Conservation (phyloP, 2,113 vertebrate genomes). For the Silurus glanis region DNA sequence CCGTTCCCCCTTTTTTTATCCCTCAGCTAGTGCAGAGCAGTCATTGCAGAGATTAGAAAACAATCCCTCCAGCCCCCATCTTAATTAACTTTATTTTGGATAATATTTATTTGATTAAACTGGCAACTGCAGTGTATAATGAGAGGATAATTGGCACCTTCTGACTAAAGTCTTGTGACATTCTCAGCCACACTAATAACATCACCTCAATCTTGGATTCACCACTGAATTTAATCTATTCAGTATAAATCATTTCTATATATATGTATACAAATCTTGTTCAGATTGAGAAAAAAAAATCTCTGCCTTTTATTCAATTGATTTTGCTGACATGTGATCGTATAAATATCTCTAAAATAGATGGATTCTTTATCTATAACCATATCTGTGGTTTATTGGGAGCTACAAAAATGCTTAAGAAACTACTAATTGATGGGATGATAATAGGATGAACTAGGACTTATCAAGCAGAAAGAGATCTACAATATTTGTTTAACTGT, state of each 20-base stretch:
- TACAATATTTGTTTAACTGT: too few species aligned
- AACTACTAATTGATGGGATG: not conserved
- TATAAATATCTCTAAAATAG: not conserved
- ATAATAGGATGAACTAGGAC: not conserved
- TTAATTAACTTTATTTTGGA: conserved; percentile 11
- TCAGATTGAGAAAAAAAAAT: not conserved
- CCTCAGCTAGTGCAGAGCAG: not conserved
- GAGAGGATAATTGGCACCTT: conserved; percentile 31
- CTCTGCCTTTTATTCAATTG: not conserved
- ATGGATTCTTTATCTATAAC: not conserved
- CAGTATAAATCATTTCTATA: not conserved
- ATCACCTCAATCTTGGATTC: not conserved
- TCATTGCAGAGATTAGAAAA: conserved; percentile 2
- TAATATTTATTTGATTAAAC: conserved; percentile 24
- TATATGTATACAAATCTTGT: not conserved
- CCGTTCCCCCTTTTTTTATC: not conserved
- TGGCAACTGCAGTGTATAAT: conserved; percentile 38
- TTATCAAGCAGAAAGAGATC: too few species aligned
- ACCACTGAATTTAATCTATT: not conserved
- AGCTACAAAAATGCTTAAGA: not conserved
- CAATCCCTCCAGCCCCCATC: not conserved
- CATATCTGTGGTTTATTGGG: not conserved
- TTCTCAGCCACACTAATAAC: not conserved
- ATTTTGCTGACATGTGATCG: not conserved
- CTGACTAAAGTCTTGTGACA: not conserved